Conservation (phyloP, 2,113 vertebrate species). For the Galemys pyrenaicus region DNA sequence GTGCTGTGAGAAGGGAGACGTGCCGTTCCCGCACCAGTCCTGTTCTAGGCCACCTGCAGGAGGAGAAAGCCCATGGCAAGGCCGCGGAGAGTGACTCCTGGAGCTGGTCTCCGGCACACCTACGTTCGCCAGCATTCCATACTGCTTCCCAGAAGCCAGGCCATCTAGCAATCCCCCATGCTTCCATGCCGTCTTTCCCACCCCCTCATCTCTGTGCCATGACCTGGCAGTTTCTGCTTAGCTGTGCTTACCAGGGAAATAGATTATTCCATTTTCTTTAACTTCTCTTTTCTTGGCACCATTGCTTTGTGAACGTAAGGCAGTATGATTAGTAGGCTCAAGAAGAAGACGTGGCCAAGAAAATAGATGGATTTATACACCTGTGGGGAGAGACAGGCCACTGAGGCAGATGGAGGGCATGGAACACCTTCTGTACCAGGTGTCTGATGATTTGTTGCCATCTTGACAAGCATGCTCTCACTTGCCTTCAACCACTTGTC, state of each 20-base stretch:
- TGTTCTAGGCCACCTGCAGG: slow-evolving; percentile 81
- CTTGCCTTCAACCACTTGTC: slow-evolving; percentile 97
- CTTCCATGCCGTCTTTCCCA: too few relatives aligned
- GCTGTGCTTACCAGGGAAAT: slow-evolving; percentile 74
- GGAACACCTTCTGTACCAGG: accelerated
- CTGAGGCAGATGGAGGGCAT: too few relatives aligned
- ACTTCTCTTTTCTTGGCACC: slow-evolving; percentile 92
- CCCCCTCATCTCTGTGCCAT: accelerated
- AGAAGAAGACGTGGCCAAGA: slow-evolving; percentile 92
- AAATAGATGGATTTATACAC: slow-evolving; percentile 96
- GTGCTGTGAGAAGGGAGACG: slow-evolving; percentile 62
- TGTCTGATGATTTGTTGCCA: too few relatives aligned
- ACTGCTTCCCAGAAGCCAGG: background rate
- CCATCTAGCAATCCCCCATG: background rate
- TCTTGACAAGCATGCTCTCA: accelerated
- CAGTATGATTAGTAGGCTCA: slow-evolving; percentile 87
- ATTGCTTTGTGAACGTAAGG: slow-evolving; percentile 91
- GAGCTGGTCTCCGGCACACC: background rate
- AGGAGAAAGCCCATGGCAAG: background rate
- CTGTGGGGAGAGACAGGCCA: slow-evolving; percentile 81
- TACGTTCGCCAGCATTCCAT: background rate
- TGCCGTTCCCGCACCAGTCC: slow-evolving; percentile 64
- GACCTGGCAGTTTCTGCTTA: background rate
- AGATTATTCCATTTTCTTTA: slow-evolving; percentile 86
- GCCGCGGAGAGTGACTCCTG: background rate